Evolutionary conservation across 2,113 vertebrate species (phyloP).

Genomic region (Elachura formosa): DNA sequence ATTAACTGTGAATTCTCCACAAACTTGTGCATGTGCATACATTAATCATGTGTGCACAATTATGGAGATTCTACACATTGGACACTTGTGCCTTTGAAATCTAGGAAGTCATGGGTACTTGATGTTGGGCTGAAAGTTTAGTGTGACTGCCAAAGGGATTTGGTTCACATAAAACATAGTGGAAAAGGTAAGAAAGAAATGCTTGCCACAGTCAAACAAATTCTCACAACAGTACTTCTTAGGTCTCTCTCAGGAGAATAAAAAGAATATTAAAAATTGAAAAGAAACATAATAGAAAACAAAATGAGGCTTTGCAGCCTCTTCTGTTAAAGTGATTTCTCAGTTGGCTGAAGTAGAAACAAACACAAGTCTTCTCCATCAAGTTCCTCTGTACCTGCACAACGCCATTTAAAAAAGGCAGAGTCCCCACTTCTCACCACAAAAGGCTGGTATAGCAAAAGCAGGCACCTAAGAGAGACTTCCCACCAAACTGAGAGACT

Average conservation of each 20-base stretch:
- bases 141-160: neutral
- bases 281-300: neutral
- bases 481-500: neutral
- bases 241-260: neutral
- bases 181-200: neutral
- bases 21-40: neutral
- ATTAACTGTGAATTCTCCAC: neutral
- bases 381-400: neutral
- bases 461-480: neutral
- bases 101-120: neutral
- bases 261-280: neutral
- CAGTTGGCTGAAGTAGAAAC: neutral
- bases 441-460: neutral
- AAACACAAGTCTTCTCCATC: neutral
- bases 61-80: fast-evolving
- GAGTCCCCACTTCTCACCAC: neutral
- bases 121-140: neutral
- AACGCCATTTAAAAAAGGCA: neutral
- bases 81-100: neutral
- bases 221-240: neutral
- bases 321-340: neutral
- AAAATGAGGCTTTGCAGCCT: neutral
- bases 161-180: neutral
- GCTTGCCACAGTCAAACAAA: neutral
- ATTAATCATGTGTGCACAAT: no score